Percentiles rank a stretch among this genome's conserved stretches.
Conservation (phyloP, 2,888 invertebrate genomes). For the Xanthorhoe designata region DNA sequence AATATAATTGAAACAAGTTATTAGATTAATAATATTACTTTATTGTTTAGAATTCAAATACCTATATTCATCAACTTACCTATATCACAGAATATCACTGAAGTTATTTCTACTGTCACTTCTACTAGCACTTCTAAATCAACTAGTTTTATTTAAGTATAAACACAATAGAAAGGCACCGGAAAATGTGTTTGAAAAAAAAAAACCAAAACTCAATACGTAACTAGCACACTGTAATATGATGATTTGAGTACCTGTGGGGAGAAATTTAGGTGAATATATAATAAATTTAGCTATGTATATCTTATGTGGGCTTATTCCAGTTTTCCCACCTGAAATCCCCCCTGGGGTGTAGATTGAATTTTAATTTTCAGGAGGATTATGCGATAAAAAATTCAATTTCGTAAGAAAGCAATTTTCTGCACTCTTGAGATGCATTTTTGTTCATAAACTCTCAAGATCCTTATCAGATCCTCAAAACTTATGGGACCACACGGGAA, state of each 20-base stretch:
- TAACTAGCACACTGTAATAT: background rate
- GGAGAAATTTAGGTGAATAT: constrained; percentile 12
- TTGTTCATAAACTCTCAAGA: too few relatives aligned
- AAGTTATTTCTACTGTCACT: constrained; percentile 13
- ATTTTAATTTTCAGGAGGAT: too few relatives aligned
- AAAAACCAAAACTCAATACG: constrained; percentile 4
- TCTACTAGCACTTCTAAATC: background rate
- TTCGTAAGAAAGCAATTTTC: too few relatives aligned
- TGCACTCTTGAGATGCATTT: too few relatives aligned
- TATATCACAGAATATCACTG: constrained; percentile 13
- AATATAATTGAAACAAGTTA: background rate
- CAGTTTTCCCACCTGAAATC: too few relatives aligned
- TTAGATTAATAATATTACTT: background rate
- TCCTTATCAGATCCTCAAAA: too few relatives aligned
- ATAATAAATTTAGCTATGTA: background rate
- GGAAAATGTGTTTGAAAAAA: constrained; percentile 8
- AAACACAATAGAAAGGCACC: constrained; percentile 2
- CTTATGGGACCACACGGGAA: too few relatives aligned
- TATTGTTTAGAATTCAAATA: constrained; percentile 3
- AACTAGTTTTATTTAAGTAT: constrained; percentile 6
- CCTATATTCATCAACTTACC: constrained; percentile 21
- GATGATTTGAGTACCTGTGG: constrained; percentile 26
- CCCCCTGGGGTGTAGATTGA: too few relatives aligned
- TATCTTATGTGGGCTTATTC: background rate
- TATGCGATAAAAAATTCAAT: too few relatives aligned